phyloP scores from a whole-genome alignment of 2,113 vertebrate genomes.

The Pantherophis guttatus region DNA sequence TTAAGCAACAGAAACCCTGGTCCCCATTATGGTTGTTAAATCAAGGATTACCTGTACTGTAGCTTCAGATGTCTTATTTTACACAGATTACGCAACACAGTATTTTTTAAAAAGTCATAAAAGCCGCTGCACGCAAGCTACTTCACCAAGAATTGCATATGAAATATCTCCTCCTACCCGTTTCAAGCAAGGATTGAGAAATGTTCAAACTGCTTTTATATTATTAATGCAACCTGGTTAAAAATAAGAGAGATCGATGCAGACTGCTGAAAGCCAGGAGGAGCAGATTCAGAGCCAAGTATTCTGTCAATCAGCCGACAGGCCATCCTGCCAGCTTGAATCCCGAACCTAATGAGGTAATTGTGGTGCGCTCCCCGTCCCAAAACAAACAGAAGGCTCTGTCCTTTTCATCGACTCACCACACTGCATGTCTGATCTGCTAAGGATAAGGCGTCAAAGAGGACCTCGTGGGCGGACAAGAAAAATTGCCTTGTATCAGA shows the following conservation, averaged over 20 bases:
- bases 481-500: not conserved
- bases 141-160: not conserved
- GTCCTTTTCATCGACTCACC: not conserved
- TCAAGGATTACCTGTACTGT: not conserved
- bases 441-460: not conserved
- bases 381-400: not conserved
- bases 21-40: not conserved
- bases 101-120: not conserved
- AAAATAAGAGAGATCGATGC: not conserved
- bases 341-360: not conserved
- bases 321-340: not conserved
- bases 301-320: not conserved
- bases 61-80: not conserved
- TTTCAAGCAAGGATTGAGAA: not conserved
- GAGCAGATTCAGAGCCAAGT: not conserved
- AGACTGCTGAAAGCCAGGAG: not conserved
- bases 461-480: not conserved
- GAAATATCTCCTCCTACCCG: not conserved
- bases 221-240: constrained; percentile 6
- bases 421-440: not conserved
- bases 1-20: not conserved
- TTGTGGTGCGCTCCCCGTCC: not conserved
- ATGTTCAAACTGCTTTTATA: not conserved
- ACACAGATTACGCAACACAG: not conserved
- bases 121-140: not conserved